Evolutionary conservation across 2,888 invertebrate species (phyloP).

Genomic region (Volucella inflata): DNA sequence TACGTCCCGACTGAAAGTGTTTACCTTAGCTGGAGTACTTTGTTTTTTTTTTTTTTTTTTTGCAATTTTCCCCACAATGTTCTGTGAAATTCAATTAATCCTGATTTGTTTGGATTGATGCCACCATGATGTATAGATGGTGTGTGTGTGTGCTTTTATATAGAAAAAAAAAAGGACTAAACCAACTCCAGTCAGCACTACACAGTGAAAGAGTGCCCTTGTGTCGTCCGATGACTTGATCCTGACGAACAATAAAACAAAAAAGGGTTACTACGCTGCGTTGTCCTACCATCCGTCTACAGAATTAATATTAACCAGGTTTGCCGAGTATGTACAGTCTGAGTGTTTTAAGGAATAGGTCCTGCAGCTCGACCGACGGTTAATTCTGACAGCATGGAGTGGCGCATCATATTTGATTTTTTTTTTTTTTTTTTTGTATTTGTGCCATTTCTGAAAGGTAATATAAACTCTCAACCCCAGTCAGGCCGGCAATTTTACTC

Average conservation of each 20-base stretch:
- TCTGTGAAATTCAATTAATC: slow-evolving; percentile 68
- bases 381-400: slow-evolving; percentile 6
- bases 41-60: slow-evolving; percentile 9
- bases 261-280: slow-evolving; percentile 24
- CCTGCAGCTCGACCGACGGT: slow-evolving; percentile 12
- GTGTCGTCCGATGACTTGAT: not conserved
- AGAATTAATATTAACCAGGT: slow-evolving; percentile 35
- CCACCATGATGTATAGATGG: slow-evolving; percentile 18
- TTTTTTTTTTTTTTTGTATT: not conserved
- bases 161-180: not conserved
- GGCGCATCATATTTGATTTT: not conserved
- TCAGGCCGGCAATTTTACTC: slow-evolving; percentile 9
- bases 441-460: not conserved
- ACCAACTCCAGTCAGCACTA: not conserved
- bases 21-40: slow-evolving; percentile 28
- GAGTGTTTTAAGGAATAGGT: slow-evolving; percentile 4
- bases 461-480: not conserved
- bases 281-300: slow-evolving; percentile 13
- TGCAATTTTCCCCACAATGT: not conserved
- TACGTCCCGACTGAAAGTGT: slow-evolving; percentile 10
- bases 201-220: not conserved
- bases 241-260: not conserved
- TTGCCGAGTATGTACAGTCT: slow-evolving; percentile 20
- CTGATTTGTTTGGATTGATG: slow-evolving; percentile 70
- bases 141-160: no score